phyloP scores from a whole-genome alignment of 2,888 invertebrate species.

The Trachelus troglodyta region DNA sequence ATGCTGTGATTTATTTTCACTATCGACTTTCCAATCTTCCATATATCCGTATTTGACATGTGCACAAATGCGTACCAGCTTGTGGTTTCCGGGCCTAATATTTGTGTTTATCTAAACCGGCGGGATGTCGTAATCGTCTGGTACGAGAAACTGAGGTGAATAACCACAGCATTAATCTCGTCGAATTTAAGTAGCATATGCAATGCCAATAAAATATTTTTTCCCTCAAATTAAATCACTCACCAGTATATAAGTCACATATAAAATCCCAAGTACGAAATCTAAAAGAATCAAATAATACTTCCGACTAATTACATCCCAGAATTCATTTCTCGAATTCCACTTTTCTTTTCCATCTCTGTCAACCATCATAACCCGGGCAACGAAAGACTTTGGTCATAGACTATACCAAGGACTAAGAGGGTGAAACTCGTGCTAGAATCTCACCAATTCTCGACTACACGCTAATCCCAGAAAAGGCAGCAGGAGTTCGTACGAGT shows the following conservation, averaged over 20 bases:
- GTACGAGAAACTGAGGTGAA: not conserved
- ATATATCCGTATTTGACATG: not conserved
- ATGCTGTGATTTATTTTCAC: not conserved
- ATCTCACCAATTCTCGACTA: conserved; percentile 54
- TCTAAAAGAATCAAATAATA: not conserved
- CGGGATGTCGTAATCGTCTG: not conserved
- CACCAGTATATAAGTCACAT: not conserved
- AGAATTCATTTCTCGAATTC: not conserved
- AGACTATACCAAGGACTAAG: conserved; percentile 14
- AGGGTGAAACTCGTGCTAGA: conserved; percentile 54
- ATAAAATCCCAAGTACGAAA: not conserved
- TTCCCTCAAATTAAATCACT: not conserved
- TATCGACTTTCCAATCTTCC: not conserved
- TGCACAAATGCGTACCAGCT: not conserved
- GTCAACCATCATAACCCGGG: no score
- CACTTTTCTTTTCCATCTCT: no score
- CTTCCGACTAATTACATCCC: not conserved
- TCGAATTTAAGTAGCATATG: not conserved
- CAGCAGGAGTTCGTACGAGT: not conserved
- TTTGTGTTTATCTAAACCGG: not conserved
- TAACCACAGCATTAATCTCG: not conserved
- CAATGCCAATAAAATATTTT: no score
- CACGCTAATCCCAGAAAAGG: conserved; percentile 40
- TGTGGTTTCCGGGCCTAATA: not conserved
- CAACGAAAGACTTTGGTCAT: not conserved